Evolutionary conservation across 1,140 invertebrate genomes (phyloP), one percentile per base, ranked within the genome.

Genomic region (Lucilia sericata): DNA sequence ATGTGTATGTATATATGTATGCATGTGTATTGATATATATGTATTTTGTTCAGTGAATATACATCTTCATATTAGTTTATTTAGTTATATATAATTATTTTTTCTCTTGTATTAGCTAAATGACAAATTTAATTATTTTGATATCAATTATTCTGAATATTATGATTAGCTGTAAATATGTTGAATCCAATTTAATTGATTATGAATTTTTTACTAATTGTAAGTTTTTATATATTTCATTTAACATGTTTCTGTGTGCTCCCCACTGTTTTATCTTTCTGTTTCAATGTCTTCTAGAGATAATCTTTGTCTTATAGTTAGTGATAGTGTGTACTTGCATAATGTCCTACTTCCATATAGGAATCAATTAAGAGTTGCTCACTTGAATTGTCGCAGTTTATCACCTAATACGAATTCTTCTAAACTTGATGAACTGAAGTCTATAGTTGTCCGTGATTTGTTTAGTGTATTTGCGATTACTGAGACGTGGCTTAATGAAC

Each of bases 341-440:
- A 19, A n/a, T n/a, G n/a, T n/a, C 13, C n/a, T 70, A 70, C 65
- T 19, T n/a, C 21, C 65, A 19, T 19, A 70, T 70, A 70, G 21
- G n/a, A 19, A 60, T 60, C 13, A 60, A 17, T 70, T 70, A n/a
- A 70, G 19, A 19, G 21, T 70, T n/a, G 65, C n/a, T n/a, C n/a
- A n/a, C n/a, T n/a, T n/a, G n/a, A n/a, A n/a, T n/a, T n/a, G n/a
- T n/a, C n/a, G n/a, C 21, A 70, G 65, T 70, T 8, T n/a, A 19
- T 19, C 7, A 8, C 65, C n/a, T 19, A 19, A n/a, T 3, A 19
- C 65, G 8, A 70, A 70, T 70, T n/a, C 65, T 21, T 19, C n/a
- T n/a, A 70, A 70, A 70, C 21, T 70, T 70, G 7, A 70, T n/a
- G 65, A 70, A 70, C 65, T 70, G 2, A 70, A 70, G 19, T 70